Evolutionary conservation across 2,888 invertebrate species (phyloP).

Genomic region (Mesochorus sp.): DNA sequence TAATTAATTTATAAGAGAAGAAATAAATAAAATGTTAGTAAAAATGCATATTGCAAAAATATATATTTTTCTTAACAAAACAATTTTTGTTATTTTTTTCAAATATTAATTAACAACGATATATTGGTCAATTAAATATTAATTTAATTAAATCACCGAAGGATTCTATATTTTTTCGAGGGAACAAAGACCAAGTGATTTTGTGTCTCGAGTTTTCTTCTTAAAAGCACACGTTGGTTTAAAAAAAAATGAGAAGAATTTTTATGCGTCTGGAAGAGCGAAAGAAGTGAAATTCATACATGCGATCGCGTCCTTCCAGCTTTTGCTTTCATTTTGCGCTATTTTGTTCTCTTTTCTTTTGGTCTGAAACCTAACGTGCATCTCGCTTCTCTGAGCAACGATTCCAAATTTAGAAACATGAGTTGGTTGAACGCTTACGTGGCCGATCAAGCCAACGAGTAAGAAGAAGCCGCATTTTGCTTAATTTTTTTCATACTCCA

Average conservation of each 20-base stretch:
- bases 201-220: neutral
- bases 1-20: neutral
- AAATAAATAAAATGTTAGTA: slow-evolving; percentile 16
- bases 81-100: too few species aligned
- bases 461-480: too few species aligned
- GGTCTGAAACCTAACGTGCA: slow-evolving; percentile 54
- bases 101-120: too few species aligned
- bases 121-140: too few species aligned
- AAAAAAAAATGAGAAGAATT: slow-evolving; percentile 36
- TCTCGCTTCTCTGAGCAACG: slow-evolving; percentile 57
- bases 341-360: neutral
- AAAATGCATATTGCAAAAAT: too few species aligned
- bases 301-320: slow-evolving; percentile 43
- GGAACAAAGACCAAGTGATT: neutral
- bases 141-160: too few species aligned
- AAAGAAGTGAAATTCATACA: slow-evolving; percentile 53
- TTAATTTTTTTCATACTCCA: too few species aligned
- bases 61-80: too few species aligned
- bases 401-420: slow-evolving; percentile 64
- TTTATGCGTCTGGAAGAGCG: slow-evolving; percentile 39
- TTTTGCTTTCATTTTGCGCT: slow-evolving; percentile 12
- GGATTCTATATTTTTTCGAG: neutral
- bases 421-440: slow-evolving; percentile 17
- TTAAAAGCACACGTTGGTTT: neutral
- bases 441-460: too few species aligned